phyloP scores from a whole-genome alignment of 2,113 vertebrate genomes.

The Pantherophis guttatus region DNA sequence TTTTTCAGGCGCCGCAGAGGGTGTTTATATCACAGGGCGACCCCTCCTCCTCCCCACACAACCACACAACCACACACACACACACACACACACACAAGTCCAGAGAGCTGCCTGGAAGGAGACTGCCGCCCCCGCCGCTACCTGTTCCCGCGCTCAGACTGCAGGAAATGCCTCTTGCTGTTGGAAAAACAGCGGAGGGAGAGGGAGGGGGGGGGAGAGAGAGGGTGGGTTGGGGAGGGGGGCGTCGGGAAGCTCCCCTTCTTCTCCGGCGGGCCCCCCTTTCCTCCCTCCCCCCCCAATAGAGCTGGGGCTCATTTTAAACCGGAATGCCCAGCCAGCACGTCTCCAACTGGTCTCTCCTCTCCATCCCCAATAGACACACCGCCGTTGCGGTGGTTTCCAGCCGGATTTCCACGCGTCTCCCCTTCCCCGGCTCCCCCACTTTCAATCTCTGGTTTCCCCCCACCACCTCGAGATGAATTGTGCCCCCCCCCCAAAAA shows the following conservation, averaged over 20 bases:
- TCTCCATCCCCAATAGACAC: no score
- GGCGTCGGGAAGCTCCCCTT: no score
- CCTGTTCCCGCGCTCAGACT: not conserved
- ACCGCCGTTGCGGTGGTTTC: not conserved
- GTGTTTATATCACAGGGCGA: not conserved
- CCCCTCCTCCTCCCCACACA: not conserved
- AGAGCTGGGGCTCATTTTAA: no score
- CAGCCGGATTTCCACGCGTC: not conserved
- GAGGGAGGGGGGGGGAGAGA: no score
- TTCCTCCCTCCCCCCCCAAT: not conserved
- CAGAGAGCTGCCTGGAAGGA: not conserved
- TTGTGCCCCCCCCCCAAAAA: not conserved
- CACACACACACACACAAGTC: no score
- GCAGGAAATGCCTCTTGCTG: not conserved
- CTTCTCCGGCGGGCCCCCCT: no score
- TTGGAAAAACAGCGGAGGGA: not conserved
- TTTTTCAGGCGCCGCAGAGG: not conserved
- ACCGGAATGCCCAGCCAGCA: not conserved
- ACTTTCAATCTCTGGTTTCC: not conserved
- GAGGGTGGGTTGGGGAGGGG: no score
- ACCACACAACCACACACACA: no score
- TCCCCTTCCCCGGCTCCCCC: not conserved
- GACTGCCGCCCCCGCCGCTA: not conserved
- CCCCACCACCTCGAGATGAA: not conserved
- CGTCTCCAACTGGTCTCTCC: not conserved